phyloP scores from a whole-genome alignment of 2,888 invertebrate species.

The Antheraea assamensis region DNA sequence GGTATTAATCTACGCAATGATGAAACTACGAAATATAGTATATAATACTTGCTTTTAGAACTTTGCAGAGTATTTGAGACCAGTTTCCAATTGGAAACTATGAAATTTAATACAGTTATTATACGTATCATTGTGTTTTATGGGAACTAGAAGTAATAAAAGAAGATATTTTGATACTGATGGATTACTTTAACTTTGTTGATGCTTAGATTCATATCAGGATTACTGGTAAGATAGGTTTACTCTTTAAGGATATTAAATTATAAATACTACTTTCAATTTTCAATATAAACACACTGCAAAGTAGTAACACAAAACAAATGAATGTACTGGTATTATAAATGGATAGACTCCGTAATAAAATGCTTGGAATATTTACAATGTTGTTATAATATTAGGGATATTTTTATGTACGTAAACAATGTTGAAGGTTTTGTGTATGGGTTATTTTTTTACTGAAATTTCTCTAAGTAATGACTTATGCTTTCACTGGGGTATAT shows the following conservation, averaged over 20 bases:
- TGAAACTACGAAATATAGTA: neutral
- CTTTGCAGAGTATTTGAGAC: neutral
- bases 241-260: neutral
- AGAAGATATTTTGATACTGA: neutral
- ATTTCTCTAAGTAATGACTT: no score
- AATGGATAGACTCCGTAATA: neutral
- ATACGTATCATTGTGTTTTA: neutral
- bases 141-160: neutral
- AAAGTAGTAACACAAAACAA: neutral
- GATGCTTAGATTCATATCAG: neutral
- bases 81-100: neutral
- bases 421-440: neutral
- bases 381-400: neutral
- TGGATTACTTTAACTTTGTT: neutral
- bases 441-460: neutral
- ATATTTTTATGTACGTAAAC: neutral
- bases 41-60: neutral
- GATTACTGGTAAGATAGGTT: neutral
- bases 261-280: neutral
- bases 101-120: neutral
- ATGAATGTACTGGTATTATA: neutral
- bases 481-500: neutral
- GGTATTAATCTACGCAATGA: no score
- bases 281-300: neutral
- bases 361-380: neutral